Evolutionary conservation across 2,888 invertebrate species (phyloP).

Genomic region (Ditylenchus weischeri): DNA sequence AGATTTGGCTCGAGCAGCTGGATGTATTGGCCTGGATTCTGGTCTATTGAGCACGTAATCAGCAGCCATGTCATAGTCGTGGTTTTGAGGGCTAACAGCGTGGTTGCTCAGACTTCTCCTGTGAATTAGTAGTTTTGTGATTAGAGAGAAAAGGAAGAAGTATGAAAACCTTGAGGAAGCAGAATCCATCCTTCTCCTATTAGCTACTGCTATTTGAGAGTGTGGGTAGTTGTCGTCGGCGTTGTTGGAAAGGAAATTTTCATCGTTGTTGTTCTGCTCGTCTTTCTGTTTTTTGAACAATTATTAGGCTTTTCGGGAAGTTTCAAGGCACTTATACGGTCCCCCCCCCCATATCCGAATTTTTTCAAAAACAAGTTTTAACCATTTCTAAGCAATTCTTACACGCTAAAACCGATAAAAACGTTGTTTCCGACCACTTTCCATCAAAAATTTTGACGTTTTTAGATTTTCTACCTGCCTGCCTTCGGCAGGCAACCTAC

Average conservation of each 20-base stretch:
- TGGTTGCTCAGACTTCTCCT: constrained; percentile 8
- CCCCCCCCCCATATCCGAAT: no score
- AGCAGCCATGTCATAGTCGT: no score
- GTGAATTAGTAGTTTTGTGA: neutral
- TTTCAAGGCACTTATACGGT: no score
- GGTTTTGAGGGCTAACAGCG: neutral
- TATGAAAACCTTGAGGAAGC: constrained; percentile 1
- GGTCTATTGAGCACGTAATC: neutral
- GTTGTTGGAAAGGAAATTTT: neutral
- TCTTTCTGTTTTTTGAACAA: no score
- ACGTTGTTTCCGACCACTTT: no score
- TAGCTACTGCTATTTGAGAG: neutral
- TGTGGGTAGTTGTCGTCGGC: neutral
- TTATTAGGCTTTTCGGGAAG: no score
- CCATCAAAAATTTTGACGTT: no score
- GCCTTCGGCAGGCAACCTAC: no score
- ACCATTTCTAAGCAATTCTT: no score
- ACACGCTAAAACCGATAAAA: no score
- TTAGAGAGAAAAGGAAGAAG: neutral
- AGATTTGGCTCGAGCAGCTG: neutral
- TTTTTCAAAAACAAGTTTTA: no score
- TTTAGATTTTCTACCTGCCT: no score
- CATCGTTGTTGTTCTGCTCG: neutral
- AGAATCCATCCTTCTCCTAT: neutral
- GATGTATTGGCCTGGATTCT: constrained; percentile 8